Conservation (phyloP, 2,888 invertebrate genomes). For the Melieria picta region DNA sequence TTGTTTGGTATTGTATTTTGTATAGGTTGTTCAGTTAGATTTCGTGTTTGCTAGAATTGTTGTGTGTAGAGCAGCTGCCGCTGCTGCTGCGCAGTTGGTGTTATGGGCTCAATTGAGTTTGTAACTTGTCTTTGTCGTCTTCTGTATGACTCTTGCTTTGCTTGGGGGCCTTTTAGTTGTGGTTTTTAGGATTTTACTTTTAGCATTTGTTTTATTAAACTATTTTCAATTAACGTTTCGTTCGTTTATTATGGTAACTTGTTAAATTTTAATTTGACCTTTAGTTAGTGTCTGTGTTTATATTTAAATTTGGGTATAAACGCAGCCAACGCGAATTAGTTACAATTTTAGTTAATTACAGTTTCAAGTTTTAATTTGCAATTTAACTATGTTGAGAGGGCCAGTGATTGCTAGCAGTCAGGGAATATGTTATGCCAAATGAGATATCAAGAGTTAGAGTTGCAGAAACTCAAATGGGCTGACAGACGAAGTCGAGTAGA, state of each 20-base stretch:
- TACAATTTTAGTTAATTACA: background rate
- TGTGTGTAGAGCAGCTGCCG: too few species aligned
- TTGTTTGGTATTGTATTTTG: too few species aligned
- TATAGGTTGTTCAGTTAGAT: too few species aligned
- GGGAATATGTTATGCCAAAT: background rate
- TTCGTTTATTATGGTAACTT: background rate
- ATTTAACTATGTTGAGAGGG: background rate
- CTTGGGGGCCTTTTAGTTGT: too few species aligned
- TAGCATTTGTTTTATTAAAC: constrained; percentile 14
- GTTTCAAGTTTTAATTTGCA: background rate
- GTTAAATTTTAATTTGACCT: background rate
- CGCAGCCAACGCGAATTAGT: background rate
- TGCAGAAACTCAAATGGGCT: background rate
- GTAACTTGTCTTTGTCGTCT: background rate
- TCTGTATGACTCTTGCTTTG: too few species aligned
- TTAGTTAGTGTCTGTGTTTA: constrained; percentile 23
- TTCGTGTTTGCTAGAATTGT: too few species aligned
- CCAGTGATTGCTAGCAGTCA: background rate
- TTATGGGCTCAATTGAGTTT: background rate
- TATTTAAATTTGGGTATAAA: background rate
- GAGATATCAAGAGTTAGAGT: background rate
- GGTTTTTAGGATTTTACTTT: too few species aligned
- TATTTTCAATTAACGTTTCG: background rate
- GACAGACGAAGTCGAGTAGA: background rate
- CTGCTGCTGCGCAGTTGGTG: too few species aligned